Base-by-base conservation (phyloP, 1,140 invertebrate species). In the Aphidius ervi region DNA sequence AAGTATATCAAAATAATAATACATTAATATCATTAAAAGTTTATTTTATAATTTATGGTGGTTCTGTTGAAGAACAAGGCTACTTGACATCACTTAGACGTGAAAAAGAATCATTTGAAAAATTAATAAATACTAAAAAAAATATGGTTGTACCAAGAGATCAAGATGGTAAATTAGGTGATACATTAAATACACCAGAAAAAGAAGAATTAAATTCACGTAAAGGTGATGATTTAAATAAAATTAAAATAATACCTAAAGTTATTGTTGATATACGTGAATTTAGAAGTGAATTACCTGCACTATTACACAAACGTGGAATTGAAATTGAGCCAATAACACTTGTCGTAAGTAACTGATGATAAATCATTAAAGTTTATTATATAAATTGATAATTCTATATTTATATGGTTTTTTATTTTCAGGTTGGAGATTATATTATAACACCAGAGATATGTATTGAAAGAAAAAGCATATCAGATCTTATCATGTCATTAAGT, bases 201-300 rank as follows among this genome's bases (percentile, higher is more conserved):
- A 77, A 80, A 47, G 69, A 75, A 23, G 66, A 73, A 57, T 61
- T 73, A 61, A 84, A 81, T 73, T 88, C 85, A 9, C 81, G 89
- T 43, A 85, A 88, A 79, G 91, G 88, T 57, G 91, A 81, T 64
- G 61, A 71, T 65, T 56, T 60, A 52, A 61, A 64, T 61, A 58
- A 57, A 48, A 41, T 63, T 46, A 59, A 78, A 76, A 81, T 52
- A 79, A 81, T 9, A 77, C 79, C 73, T 65, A 77, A 88, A 71
- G 81, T 99, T 9, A 92, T 99, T 68, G 95, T 99, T 23, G 98
- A 99, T 77, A 96, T 98, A 89, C 84, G 98, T 71, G 98, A 99
- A 80, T 99, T 99, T 75, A 85, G 96, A 52, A 97, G 94, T 64
- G 96, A 99, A 76, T 80, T 99, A 16, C 98, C 98, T 0, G 90